These are phyloP conservation scores for Equus quagga DNA, from an alignment of 2,113 vertebrate genomes.

Conservation along the genomic window DNA sequence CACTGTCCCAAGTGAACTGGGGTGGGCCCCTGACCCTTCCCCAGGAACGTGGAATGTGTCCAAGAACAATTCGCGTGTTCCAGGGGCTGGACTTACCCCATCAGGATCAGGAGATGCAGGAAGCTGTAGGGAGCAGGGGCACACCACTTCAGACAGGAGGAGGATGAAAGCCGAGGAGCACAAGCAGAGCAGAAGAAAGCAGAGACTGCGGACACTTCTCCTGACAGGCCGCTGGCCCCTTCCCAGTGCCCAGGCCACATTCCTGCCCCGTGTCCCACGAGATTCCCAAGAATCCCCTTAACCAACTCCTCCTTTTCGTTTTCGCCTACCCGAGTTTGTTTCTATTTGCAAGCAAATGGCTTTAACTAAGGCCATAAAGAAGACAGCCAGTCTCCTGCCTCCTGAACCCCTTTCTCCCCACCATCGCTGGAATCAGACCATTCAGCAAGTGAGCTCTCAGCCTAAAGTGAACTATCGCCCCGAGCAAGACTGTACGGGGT, in stretches of 20 bases:
- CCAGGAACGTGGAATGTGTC: not conserved
- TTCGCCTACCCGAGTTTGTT: accelerated
- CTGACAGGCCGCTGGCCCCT: accelerated
- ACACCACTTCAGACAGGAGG: not conserved
- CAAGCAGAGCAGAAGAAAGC: accelerated
- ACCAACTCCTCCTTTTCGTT: not conserved
- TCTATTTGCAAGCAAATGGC: not conserved
- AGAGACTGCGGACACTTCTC: accelerated
- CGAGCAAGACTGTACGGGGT: not conserved
- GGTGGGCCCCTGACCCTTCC: no score
- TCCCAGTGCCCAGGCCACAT: not conserved
- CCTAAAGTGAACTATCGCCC: accelerated
- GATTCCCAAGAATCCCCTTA: accelerated
- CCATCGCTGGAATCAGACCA: accelerated
- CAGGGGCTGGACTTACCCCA: not conserved
- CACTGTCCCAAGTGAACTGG: accelerated
- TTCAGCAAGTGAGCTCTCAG: accelerated
- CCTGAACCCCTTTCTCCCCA: not conserved
- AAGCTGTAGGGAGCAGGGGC: accelerated
- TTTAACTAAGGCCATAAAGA: accelerated
- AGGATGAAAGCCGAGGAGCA: accelerated
- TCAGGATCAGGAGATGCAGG: accelerated
- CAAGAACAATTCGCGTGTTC: accelerated
- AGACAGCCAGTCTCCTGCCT: no score
- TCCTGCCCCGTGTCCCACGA: accelerated